Conservation (phyloP, 2,888 invertebrate species). For the Brachyptera putata region DNA sequence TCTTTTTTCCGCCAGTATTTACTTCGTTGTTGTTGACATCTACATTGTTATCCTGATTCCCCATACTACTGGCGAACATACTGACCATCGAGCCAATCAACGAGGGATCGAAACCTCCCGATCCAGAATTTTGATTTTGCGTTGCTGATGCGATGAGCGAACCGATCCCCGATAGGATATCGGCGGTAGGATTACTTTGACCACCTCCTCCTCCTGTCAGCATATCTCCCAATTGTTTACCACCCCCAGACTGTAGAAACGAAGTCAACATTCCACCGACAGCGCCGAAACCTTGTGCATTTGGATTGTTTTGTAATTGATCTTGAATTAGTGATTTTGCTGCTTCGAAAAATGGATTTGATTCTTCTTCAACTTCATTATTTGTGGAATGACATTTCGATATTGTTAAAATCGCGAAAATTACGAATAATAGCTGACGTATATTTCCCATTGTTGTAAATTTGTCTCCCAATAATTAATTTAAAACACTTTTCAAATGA, state of each 20-base stretch:
- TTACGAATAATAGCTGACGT: no score
- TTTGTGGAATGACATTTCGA: not conserved
- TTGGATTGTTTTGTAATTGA: constrained; percentile 42
- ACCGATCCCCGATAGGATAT: constrained; percentile 43
- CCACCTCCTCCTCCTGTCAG: constrained; percentile 37
- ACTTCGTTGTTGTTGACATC: constrained; percentile 33
- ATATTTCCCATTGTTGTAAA: no score
- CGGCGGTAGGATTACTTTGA: constrained; percentile 38
- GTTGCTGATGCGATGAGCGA: constrained; percentile 36
- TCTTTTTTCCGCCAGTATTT: constrained; percentile 9
- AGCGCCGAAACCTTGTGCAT: constrained; percentile 47
- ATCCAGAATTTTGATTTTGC: not conserved
- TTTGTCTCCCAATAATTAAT: no score
- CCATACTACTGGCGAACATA: constrained; percentile 47
- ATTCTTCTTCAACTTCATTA: constrained; percentile 44
- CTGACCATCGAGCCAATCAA: constrained; percentile 56
- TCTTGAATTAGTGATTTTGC: constrained; percentile 65
- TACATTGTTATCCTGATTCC: constrained; percentile 31
- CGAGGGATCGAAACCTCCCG: constrained; percentile 53
- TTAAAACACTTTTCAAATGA: no score
- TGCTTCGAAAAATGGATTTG: constrained; percentile 62
- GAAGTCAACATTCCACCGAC: constrained; percentile 63
- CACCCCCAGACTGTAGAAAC: constrained; percentile 64
- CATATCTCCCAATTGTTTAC: constrained; percentile 49
- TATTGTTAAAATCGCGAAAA: not conserved